These are phyloP conservation scores for Hyphantria cunea DNA, from an alignment of 1,140 invertebrate species.

Conservation along the genomic window DNA sequence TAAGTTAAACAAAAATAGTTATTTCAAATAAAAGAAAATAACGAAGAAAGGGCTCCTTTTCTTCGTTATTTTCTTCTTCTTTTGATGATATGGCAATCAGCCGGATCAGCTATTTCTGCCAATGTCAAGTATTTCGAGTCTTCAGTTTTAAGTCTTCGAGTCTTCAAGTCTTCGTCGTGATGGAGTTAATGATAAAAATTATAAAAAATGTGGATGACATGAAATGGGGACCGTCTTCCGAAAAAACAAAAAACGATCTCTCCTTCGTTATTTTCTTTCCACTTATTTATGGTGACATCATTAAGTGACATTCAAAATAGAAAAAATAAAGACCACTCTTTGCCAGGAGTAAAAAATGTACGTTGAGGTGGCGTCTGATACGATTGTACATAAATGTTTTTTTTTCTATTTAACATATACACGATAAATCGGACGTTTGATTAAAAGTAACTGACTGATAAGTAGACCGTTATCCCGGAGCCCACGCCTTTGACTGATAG, in stretches of 20 bases:
- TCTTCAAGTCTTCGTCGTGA: no score
- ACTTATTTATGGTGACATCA: slow-evolving; percentile 21
- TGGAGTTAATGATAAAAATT: no score
- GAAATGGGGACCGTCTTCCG: no score
- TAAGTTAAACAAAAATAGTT: slow-evolving; percentile 13
- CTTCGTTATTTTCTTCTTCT: no score
- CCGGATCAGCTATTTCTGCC: no score
- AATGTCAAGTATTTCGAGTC: no score
- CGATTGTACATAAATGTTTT: slow-evolving; percentile 25
- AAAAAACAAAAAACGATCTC: no score
- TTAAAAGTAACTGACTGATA: slow-evolving; percentile 47
- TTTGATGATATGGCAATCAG: no score
- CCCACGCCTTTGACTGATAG: slow-evolving; percentile 30
- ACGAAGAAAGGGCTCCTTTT: no score
- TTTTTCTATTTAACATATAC: slow-evolving; percentile 30
- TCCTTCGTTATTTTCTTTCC: no score
- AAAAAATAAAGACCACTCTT: slow-evolving; percentile 22
- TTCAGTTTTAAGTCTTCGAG: no score
- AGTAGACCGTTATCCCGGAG: slow-evolving; percentile 56
- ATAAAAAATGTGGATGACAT: no score
- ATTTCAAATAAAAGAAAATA: slow-evolving; percentile 26
- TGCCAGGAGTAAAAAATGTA: slow-evolving; percentile 22
- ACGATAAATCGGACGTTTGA: slow-evolving; percentile 43
- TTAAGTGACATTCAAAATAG: slow-evolving; percentile 25
- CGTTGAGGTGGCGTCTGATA: slow-evolving; percentile 27